These are phyloP conservation scores for Ornithoptera priamus DNA, from an alignment of 2,888 invertebrate genomes.

Conservation along the genomic window DNA sequence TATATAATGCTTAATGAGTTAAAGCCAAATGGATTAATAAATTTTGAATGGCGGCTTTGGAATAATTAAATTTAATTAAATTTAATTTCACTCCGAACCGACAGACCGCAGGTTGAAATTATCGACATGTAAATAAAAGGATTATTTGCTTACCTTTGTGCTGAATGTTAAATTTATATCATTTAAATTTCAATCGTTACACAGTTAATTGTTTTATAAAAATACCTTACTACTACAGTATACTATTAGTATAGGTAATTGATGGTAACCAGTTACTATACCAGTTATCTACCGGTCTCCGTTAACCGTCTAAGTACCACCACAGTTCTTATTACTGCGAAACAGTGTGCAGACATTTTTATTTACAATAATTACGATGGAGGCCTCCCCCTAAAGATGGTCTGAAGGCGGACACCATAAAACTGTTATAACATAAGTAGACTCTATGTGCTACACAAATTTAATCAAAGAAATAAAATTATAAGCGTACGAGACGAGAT, in stretches of 20 bases:
- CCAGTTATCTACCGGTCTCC: too few species aligned
- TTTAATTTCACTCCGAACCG: constrained; percentile 13
- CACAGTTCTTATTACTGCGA: too few species aligned
- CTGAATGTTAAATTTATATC: not conserved
- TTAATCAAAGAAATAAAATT: not conserved
- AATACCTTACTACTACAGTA: not conserved
- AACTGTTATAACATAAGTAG: too few species aligned
- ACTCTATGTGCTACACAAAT: not conserved
- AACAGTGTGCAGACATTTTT: too few species aligned
- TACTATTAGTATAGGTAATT: too few species aligned
- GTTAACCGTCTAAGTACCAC: too few species aligned
- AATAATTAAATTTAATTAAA: constrained; percentile 18
- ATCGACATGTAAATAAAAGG: constrained; percentile 16
- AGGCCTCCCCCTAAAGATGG: too few species aligned
- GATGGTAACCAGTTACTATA: too few species aligned
- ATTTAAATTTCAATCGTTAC: not conserved
- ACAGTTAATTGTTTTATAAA: not conserved
- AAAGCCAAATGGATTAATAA: constrained; percentile 10
- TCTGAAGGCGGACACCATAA: too few species aligned
- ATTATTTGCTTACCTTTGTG: constrained; percentile 13
- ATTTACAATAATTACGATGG: too few species aligned
- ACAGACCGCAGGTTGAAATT: constrained; percentile 17
- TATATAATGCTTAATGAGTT: not conserved
- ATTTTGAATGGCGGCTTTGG: constrained; percentile 4
- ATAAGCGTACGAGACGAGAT: not conserved